phyloP scores from a whole-genome alignment of 2,113 vertebrate species.

The Poicephalus meyeri region DNA sequence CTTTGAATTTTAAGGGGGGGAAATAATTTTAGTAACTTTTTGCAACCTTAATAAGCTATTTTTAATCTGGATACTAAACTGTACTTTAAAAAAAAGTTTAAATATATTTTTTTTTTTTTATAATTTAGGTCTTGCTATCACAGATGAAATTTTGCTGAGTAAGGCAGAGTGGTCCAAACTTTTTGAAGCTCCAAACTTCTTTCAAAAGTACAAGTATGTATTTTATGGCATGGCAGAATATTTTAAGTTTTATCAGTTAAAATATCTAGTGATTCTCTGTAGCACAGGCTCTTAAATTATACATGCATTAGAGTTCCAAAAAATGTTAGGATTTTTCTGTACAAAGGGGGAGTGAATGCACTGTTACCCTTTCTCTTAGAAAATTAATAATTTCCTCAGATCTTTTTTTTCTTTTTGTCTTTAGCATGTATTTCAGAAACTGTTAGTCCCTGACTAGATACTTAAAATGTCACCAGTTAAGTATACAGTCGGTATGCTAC shows the following conservation, averaged over 20 bases:
- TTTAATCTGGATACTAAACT: not conserved
- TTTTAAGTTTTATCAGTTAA: constrained; percentile 62
- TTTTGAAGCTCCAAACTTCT: constrained; percentile 94
- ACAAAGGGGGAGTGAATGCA: not conserved
- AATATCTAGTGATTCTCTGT: constrained; percentile 26
- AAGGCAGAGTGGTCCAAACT: constrained; percentile 94
- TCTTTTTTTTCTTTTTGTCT: not conserved
- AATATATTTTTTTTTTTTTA: constrained; percentile 65
- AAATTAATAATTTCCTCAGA: not conserved
- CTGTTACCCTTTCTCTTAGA: not conserved
- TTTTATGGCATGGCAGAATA: constrained; percentile 82
- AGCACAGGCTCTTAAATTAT: not conserved
- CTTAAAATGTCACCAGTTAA: not conserved
- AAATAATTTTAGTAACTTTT: not conserved
- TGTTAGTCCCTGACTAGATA: not conserved
- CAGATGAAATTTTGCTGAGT: constrained; percentile 90
- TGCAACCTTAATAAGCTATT: not conserved
- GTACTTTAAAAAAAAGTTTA: constrained; percentile 37
- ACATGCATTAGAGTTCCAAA: not conserved
- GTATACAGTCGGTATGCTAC: not conserved
- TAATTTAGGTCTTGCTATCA: constrained; percentile 88
- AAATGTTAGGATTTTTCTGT: not conserved
- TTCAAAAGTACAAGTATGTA: constrained; percentile 98
- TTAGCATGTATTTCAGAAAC: not conserved
- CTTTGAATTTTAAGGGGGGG: not conserved